Conservation (phyloP, 2,113 vertebrate genomes). For the Aldabrachelys gigantea region DNA sequence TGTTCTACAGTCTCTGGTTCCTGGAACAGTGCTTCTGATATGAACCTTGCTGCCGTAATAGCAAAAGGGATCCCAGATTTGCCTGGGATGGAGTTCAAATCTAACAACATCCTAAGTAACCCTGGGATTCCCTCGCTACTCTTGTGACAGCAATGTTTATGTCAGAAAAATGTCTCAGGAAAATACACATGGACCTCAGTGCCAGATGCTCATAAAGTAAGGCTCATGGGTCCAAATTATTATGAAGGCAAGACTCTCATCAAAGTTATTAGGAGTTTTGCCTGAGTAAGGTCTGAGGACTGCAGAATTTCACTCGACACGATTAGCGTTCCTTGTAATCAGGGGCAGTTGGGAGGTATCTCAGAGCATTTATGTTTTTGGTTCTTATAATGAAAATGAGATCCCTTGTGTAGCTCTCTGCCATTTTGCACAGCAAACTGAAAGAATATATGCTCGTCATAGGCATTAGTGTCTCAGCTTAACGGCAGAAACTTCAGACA, state of each 20-base stretch:
- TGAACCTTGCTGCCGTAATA: neutral
- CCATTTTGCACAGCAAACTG: conserved; percentile 65
- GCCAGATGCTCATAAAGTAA: neutral
- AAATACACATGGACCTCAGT: neutral
- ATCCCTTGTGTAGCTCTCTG: conserved; percentile 68
- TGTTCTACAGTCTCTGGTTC: conserved; percentile 20
- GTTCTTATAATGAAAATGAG: conserved; percentile 72
- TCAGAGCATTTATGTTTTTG: conserved; percentile 65
- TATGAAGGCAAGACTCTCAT: neutral
- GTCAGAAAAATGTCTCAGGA: neutral
- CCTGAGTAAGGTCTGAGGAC: neutral
- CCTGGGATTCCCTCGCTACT: neutral
- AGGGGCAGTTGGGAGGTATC: conserved; percentile 35
- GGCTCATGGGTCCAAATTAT: neutral
- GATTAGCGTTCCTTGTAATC: conserved; percentile 54
- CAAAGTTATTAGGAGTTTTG: neutral
- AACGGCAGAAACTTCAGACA: conserved; percentile 61
- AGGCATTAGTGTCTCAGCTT: conserved; percentile 71
- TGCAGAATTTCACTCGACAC: neutral
- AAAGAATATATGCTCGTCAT: conserved; percentile 59
- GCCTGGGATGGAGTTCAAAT: neutral
- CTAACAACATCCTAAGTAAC: neutral
- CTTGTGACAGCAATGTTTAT: neutral
- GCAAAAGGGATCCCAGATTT: neutral
- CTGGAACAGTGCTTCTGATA: conserved; percentile 6